Percentiles rank a stretch among this genome's conserved stretches.
These are phyloP conservation scores for Drosophila prolongata DNA, from an alignment of 2,888 invertebrate species.

Conservation along the genomic window DNA sequence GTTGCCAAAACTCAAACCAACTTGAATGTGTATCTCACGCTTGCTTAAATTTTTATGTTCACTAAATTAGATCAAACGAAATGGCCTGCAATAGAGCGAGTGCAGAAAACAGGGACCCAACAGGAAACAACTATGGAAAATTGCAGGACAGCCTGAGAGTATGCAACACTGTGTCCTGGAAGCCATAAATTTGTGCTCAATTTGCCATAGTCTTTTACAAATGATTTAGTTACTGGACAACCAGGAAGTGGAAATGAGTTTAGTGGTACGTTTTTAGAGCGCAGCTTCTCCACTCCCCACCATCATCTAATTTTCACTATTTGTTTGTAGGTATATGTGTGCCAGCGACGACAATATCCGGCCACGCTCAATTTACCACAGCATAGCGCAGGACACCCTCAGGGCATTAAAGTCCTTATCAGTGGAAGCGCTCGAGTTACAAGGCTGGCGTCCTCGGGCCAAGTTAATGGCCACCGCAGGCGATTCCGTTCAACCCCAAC, in stretches of 20 bases:
- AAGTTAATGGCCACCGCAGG: slow-evolving; percentile 32
- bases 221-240: slow-evolving; percentile 4
- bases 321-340: slow-evolving; percentile 2
- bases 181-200: slow-evolving; percentile 2
- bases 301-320: slow-evolving; percentile 5
- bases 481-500: slow-evolving; percentile 27
- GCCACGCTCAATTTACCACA: slow-evolving; percentile 68
- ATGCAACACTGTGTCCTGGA: slow-evolving; percentile 44
- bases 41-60: slow-evolving; percentile 10
- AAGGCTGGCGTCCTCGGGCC: slow-evolving; percentile 48
- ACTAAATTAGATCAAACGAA: slow-evolving; percentile 29
- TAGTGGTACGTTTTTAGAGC: background rate
- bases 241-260: slow-evolving; percentile 23
- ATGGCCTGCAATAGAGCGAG: background rate
- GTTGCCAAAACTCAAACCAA: slow-evolving; percentile 31
- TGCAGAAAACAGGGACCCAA: background rate
- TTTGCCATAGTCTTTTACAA: background rate
- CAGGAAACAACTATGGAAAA: background rate
- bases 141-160: slow-evolving; percentile 55
- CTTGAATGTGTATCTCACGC: slow-evolving; percentile 19
- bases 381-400: slow-evolving; percentile 30
- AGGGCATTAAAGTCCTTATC: slow-evolving; percentile 71
- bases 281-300: background rate
- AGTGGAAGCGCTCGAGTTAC: slow-evolving; percentile 66
- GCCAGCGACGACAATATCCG: slow-evolving; percentile 61